Base-by-base conservation (phyloP, 2,888 invertebrate genomes). In the Drosophila multiciliata region DNA sequence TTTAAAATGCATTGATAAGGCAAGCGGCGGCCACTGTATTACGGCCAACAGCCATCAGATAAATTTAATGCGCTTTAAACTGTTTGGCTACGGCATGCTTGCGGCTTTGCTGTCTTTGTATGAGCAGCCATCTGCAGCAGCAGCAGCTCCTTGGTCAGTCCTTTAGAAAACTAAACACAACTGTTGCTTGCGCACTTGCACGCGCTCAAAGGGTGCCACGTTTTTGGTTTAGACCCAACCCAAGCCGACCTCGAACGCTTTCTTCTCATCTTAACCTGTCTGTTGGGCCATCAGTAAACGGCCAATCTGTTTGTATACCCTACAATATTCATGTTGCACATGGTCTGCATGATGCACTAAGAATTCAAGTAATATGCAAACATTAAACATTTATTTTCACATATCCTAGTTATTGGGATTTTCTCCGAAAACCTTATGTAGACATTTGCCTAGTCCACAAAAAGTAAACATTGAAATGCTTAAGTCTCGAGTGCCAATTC, bases 1-100 rank as follows among this genome's bases (percentile, higher is more conserved):
- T 83, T 87, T 88, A 85, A 89, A 87, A 86, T 87, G 86, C 90
- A 85, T 89, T 87, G 85, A 85, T 85, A 89, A 89, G 80, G 73
- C 89, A 85, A 85, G 85, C 82, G 84, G 78, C 59, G 67, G 73
- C 66, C 68, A 71, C 71, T 70, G 20, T 88, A 61, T 49, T 55
- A 38, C 35, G 61, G 54, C 32, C 42, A 38, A 42, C 32, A 53
- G 64, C 61, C 72, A 85, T 89, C 85, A 84, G 85, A 86, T 86
- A 87, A 87, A 82, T 84, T 87, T 86, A 89, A 89, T 86, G 70
- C 85, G 80, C 85, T 82, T 89, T 86, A 86, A 89, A 89, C 90
- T 87, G 89, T 84, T 87, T 87, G 87, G 84, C 81, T 61, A 81
- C 65, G 53, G 62, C 71, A 71, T 58, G 78, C 57, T 57, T 57